Conservation (phyloP, 1,140 invertebrate species). For the Hypsibius dujardini region DNA sequence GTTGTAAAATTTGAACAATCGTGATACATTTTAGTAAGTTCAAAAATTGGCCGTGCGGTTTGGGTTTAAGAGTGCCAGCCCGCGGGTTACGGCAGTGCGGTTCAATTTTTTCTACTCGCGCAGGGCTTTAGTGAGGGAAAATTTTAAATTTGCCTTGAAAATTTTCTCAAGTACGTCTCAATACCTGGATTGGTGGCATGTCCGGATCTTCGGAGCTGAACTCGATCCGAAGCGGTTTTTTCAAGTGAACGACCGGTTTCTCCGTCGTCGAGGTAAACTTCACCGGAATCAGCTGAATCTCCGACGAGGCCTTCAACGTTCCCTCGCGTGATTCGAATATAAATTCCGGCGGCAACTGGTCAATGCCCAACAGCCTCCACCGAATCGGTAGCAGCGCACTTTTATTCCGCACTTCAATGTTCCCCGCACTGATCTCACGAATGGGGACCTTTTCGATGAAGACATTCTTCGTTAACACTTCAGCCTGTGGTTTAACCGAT, state of each 20-base stretch:
- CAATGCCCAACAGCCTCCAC: background rate
- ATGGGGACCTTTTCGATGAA: constrained; percentile 8
- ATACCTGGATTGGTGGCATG: background rate
- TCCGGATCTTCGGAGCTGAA: too few species aligned
- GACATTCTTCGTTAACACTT: background rate
- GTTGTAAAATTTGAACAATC: too few species aligned
- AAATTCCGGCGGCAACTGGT: background rate
- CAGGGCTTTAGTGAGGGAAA: too few species aligned
- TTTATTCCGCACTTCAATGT: constrained; percentile 3
- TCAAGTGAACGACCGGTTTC: background rate
- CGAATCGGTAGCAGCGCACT: background rate
- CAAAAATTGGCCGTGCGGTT: too few species aligned
- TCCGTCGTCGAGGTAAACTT: background rate
- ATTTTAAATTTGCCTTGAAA: too few species aligned
- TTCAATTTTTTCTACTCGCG: too few species aligned
- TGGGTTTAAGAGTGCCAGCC: too few species aligned
- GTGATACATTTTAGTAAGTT: too few species aligned
- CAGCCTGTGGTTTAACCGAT: constrained; percentile 4
- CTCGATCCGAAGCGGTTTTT: constrained; percentile 6
- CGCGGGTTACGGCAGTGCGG: too few species aligned
- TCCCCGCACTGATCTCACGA: background rate
- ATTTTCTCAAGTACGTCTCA: background rate
- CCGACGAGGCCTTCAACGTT: background rate
- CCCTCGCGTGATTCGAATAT: background rate
- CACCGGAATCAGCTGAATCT: constrained; percentile 7